These are phyloP conservation scores for Prunella himalayana DNA, from an alignment of 2,113 vertebrate genomes.

Conservation along the genomic window DNA sequence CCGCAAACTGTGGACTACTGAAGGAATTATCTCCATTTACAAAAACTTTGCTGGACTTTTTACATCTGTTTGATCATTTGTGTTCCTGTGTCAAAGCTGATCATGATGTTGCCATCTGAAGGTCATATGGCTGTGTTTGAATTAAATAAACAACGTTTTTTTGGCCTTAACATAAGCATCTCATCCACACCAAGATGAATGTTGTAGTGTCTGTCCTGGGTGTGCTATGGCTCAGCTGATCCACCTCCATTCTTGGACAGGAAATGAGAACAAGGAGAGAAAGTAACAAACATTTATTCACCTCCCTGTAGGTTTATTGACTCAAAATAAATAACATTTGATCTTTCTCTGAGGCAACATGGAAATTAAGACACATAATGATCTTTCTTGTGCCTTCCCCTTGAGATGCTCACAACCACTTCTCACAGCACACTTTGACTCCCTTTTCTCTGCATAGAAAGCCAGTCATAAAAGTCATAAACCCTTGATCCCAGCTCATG, in stretches of 20 bases:
- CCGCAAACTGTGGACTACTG: background rate
- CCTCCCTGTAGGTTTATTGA: background rate
- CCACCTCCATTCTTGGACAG: background rate
- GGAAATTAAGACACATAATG: background rate
- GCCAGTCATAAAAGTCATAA: background rate
- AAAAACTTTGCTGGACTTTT: background rate
- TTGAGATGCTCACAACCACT: background rate
- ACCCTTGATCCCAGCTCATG: background rate
- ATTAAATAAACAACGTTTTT: conserved; percentile 34
- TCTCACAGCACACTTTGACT: background rate
- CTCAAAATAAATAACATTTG: conserved; percentile 27
- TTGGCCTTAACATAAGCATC: background rate
- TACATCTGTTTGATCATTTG: background rate
- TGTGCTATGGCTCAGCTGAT: conserved; percentile 26
- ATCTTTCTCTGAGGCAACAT: conserved; percentile 5
- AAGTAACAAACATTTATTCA: conserved; percentile 27
- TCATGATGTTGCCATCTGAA: conserved; percentile 26
- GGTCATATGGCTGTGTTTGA: conserved; percentile 18
- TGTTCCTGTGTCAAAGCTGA: background rate
- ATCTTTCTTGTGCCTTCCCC: background rate
- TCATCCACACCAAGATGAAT: background rate
- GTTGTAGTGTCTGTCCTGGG: conserved; percentile 15
- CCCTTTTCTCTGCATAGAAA: background rate
- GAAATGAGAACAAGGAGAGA: conserved; percentile 36
- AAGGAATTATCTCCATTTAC: background rate